Evolutionary conservation across 2,113 vertebrate species (phyloP).

Genomic region (Pseudolaguvia tuberculata): DNA sequence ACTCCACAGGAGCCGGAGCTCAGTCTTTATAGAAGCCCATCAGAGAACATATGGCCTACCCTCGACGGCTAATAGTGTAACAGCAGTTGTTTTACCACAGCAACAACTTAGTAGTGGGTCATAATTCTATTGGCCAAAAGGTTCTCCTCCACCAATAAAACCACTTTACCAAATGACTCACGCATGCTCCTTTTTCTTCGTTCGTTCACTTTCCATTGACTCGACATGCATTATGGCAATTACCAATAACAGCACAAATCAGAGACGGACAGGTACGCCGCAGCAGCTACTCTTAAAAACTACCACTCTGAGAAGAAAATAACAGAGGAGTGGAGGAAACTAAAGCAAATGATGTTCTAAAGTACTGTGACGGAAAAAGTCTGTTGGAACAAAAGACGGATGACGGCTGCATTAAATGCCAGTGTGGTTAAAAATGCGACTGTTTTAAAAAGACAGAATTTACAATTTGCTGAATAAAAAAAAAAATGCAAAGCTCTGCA

Average conservation of each 20-base stretch:
- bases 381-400: not conserved
- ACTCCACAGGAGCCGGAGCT: constrained; percentile 6
- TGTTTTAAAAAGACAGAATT: not conserved
- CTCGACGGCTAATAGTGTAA: constrained; percentile 28
- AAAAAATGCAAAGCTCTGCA: no score
- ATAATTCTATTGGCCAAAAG: constrained; percentile 29
- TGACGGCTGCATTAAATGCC: not conserved
- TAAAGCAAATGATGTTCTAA: not conserved
- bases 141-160: constrained; percentile 27
- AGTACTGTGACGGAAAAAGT: not conserved
- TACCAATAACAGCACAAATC: constrained; percentile 17
- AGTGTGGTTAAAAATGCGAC: not conserved
- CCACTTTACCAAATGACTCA: constrained; percentile 27
- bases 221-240: constrained; percentile 19
- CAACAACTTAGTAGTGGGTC: constrained; percentile 33
- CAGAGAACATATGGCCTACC: constrained; percentile 26
- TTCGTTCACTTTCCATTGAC: constrained; percentile 28
- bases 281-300: constrained; percentile 14
- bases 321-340: not conserved
- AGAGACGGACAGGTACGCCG: not conserved
- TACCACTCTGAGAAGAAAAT: constrained; percentile 11
- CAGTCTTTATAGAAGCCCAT: constrained; percentile 28
- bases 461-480: not conserved
- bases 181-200: not conserved
- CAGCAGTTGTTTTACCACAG: constrained; percentile 26